phyloP scores from a whole-genome alignment of 2,113 vertebrate species.

The Notothenia coriiceps region DNA sequence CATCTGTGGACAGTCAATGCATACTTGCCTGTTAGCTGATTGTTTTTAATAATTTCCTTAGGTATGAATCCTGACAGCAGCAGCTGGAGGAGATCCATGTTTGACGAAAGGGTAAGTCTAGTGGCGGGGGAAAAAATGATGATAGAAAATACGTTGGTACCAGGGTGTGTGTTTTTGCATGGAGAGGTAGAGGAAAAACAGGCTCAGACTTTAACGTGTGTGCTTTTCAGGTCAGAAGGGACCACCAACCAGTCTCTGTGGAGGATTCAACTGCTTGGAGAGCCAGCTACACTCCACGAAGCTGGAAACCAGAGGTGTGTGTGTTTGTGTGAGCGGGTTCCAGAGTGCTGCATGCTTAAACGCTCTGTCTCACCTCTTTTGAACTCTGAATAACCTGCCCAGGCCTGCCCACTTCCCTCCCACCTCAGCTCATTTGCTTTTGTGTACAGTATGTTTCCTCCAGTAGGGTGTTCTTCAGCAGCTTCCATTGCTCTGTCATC shows the following conservation, averaged over 20 bases:
- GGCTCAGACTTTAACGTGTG: background rate
- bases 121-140: constrained; percentile 1
- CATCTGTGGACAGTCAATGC: background rate
- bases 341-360: background rate
- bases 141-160: constrained; percentile 5
- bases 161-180: constrained; percentile 3
- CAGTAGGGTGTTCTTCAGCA: constrained; percentile 1
- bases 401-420: constrained; percentile 42
- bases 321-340: constrained; percentile 44
- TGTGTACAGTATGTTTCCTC: constrained; percentile 34
- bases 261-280: constrained; percentile 49
- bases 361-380: constrained; percentile 29
- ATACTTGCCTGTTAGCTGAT: constrained; percentile 20
- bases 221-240: constrained; percentile 52
- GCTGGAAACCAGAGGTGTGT: constrained; percentile 79
- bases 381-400: constrained; percentile 48
- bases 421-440: constrained; percentile 12
- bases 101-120: constrained; percentile 52
- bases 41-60: constrained; percentile 35
- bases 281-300: constrained; percentile 41
- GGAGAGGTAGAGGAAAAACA: background rate
- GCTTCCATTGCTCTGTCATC: constrained; percentile 36
- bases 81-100: constrained; percentile 33
- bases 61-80: constrained; percentile 21
- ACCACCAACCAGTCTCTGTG: background rate